These are phyloP conservation scores for Caerostris extrusa DNA, from an alignment of 1,140 invertebrate genomes.

Conservation along the genomic window DNA sequence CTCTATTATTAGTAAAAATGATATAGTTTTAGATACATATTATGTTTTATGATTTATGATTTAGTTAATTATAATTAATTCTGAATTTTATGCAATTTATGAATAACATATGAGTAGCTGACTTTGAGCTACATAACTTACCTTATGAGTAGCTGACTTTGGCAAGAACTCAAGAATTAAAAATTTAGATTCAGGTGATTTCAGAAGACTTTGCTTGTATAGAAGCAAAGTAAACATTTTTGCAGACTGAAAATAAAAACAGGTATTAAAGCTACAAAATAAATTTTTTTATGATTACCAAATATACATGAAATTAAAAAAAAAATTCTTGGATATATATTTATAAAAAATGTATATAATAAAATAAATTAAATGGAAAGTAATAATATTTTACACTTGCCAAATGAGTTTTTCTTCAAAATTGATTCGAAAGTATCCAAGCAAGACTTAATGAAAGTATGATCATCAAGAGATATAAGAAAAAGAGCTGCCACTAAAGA, in stretches of 20 bases:
- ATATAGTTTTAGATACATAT: no score
- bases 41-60: no score
- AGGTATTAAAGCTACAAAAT: not conserved
- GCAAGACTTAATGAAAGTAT: not conserved
- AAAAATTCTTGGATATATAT: no score
- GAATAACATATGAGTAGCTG: no score
- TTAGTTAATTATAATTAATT: no score
- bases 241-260: constrained; percentile 60
- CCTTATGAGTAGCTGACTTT: constrained; percentile 67
- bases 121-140: not conserved
- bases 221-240: constrained; percentile 64
- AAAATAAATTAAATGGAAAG: not conserved
- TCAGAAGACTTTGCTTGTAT: constrained; percentile 69
- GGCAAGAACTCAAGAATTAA: constrained; percentile 65
- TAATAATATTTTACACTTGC: constrained; percentile 22
- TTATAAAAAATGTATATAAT: not conserved
- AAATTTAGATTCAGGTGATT: constrained; percentile 26
- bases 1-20: no score
- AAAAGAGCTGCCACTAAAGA: constrained; percentile 60
- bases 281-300: no score
- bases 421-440: constrained; percentile 52
- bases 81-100: no score
- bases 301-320: no score
- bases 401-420: constrained; percentile 49
- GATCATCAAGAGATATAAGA: constrained; percentile 43